phyloP scores from a whole-genome alignment of 2,888 invertebrate species.

The Cosmia pyralina region DNA sequence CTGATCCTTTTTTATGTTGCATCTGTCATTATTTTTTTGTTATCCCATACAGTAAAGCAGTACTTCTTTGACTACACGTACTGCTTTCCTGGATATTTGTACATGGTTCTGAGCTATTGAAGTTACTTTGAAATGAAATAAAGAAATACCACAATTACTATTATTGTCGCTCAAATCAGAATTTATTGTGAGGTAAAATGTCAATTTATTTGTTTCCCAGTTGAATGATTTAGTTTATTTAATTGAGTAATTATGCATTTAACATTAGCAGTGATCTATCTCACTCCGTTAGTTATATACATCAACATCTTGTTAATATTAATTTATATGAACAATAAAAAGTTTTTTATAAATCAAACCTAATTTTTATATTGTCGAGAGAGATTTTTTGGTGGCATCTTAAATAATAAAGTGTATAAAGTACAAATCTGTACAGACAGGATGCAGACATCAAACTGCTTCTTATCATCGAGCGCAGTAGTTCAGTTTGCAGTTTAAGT shows the following conservation, averaged over 20 bases:
- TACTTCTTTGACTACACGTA: neutral
- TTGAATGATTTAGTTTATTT: conserved; percentile 16
- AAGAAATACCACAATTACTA: neutral
- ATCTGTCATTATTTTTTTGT: neutral
- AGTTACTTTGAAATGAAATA: neutral
- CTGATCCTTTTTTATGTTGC: conserved; percentile 45
- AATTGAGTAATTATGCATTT: conserved; percentile 40
- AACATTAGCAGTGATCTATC: conserved; percentile 74
- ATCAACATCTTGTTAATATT: conserved; percentile 80
- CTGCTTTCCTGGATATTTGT: neutral
- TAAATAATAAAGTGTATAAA: neutral
- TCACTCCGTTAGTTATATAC: conserved; percentile 75
- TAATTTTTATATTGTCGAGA: conserved; percentile 28
- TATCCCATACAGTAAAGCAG: neutral
- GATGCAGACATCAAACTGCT: too few species aligned
- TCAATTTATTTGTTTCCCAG: conserved; percentile 19
- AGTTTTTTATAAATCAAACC: conserved; percentile 67
- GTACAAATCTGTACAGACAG: neutral
- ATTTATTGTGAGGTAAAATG: neutral
- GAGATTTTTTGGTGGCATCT: neutral
- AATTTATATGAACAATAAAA: conserved; percentile 88
- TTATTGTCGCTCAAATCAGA: neutral
- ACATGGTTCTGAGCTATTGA: conserved; percentile 8
- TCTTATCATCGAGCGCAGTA: too few species aligned
- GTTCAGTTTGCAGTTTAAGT: too few species aligned